Conservation (phyloP, 1,140 invertebrate species). For the Rhopalosiphum padi region DNA sequence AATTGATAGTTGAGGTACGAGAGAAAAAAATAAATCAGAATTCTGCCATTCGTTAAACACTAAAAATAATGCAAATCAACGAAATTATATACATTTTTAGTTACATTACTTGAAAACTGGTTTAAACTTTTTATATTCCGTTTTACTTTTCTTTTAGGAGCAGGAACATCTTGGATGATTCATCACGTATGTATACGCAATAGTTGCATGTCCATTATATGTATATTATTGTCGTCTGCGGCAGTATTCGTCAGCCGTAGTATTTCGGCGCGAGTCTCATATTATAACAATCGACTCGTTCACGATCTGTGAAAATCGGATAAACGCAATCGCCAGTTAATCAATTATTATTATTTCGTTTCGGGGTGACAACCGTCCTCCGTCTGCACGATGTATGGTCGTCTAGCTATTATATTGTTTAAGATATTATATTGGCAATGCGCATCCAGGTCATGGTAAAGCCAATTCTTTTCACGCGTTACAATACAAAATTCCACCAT, state of each 20-base stretch:
- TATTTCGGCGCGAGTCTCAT: background rate
- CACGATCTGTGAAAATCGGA: background rate
- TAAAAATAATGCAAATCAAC: background rate
- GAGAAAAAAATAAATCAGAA: background rate
- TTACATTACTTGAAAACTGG: background rate
- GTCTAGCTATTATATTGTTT: background rate
- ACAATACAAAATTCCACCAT: conserved; percentile 12
- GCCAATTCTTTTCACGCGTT: conserved; percentile 22
- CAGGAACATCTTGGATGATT: background rate
- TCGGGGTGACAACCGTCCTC: conserved; percentile 2
- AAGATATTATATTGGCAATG: background rate
- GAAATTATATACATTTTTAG: background rate
- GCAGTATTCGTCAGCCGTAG: background rate
- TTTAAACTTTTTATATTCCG: background rate
- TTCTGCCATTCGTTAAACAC: background rate
- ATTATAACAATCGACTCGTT: background rate
- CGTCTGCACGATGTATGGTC: background rate
- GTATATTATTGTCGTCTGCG: background rate
- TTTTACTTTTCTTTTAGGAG: background rate
- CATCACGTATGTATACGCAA: background rate
- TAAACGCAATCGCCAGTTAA: background rate
- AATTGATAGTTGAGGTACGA: too few species aligned
- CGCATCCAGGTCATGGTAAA: conserved; percentile 3
- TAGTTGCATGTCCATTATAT: background rate
- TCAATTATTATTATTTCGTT: background rate